A percentile compares a stretch with the other conserved stretches of the same genome.
Conservation (phyloP, 2,888 invertebrate genomes). For the Coelinius sp. region DNA sequence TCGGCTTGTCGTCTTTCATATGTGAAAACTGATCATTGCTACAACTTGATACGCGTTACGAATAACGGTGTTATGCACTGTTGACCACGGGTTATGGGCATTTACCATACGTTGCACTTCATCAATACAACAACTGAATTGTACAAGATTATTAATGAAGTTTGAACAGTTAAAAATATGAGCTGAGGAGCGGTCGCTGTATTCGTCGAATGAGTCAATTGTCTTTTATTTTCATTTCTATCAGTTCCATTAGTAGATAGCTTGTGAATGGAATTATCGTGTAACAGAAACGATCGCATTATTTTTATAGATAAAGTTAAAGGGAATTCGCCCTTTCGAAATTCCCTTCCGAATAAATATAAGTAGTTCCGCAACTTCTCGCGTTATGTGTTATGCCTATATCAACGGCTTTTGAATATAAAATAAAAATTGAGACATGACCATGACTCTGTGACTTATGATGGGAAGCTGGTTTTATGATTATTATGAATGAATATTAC, state of each 20-base stretch:
- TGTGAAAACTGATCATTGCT: not conserved
- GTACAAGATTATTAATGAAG: not conserved
- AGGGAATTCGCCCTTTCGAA: no score
- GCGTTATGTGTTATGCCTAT: no score
- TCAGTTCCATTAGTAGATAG: not conserved
- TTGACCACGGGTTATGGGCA: not conserved
- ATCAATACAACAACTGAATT: conserved; percentile 3
- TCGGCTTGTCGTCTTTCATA: conserved; percentile 5
- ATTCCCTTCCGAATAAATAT: no score
- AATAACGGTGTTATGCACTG: conserved; percentile 19
- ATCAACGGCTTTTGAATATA: no score
- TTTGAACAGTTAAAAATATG: not conserved
- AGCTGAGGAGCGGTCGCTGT: not conserved
- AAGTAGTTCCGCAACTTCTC: no score
- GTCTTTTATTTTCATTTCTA: not conserved
- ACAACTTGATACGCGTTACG: not conserved
- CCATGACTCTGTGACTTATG: no score
- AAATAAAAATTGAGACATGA: no score
- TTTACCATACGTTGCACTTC: conserved; percentile 12
- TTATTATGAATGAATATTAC: no score
- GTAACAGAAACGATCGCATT: no score
- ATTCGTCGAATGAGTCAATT: not conserved
- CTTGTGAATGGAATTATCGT: no score
- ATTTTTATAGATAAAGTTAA: no score
- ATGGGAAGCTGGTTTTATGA: no score